These are phyloP conservation scores for Reticulitermes lucifugus DNA, from an alignment of 2,888 invertebrate species.

Conservation along the genomic window DNA sequence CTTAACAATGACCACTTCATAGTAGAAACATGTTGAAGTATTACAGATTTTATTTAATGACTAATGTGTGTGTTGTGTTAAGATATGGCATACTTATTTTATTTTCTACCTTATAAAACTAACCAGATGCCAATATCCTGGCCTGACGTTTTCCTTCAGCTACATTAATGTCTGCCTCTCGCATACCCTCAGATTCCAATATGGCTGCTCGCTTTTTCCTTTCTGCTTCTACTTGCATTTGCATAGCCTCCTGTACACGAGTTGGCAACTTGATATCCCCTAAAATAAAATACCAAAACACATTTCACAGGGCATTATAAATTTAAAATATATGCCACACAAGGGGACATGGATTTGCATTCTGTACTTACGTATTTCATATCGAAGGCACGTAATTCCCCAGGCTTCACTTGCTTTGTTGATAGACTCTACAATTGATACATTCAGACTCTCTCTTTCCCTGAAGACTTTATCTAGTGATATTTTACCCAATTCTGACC, in stretches of 20 bases:
- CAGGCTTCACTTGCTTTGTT: constrained; percentile 98
- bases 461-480: constrained; percentile 95
- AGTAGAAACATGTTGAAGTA: no score
- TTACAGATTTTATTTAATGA: no score
- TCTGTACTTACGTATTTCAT: constrained; percentile 84
- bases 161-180: constrained; percentile 94
- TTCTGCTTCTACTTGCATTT: constrained; percentile 99
- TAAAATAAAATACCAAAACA: constrained; percentile 60
- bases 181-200: constrained; percentile 94
- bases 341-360: no score
- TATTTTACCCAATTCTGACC: constrained; percentile 97
- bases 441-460: constrained; percentile 95
- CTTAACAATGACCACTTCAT: no score
- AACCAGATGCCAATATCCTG: constrained; percentile 90
- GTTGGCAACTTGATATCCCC: constrained; percentile 90
- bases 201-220: constrained; percentile 95
- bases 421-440: constrained; percentile 93
- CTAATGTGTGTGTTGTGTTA: no score
- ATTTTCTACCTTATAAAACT: neutral
- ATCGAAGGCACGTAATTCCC: constrained; percentile 96
- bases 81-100: no score
- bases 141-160: constrained; percentile 96
- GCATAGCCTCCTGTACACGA: constrained; percentile 98
- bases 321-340: no score
- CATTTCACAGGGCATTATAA: neutral